Conservation (phyloP, 2,797 vertebrate species). For the Pipistrellus kuhlii region DNA sequence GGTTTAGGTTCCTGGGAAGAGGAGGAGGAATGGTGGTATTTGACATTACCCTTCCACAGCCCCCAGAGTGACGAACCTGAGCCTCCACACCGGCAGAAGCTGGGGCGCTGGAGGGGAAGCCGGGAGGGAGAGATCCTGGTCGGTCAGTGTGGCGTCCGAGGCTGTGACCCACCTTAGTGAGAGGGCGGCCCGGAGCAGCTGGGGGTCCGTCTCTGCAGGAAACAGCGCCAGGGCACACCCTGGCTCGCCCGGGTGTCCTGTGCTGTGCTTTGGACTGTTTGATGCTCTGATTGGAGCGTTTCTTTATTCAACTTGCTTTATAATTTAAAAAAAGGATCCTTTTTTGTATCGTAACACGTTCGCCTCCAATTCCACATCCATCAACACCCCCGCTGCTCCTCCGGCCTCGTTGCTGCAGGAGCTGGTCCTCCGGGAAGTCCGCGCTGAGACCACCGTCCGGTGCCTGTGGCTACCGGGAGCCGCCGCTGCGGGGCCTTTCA, state of each 20-base stretch:
- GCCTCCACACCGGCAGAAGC: background rate
- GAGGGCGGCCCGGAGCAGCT: fast-evolving
- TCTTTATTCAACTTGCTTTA: background rate
- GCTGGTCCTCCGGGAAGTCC: background rate
- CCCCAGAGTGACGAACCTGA: background rate
- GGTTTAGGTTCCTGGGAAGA: background rate
- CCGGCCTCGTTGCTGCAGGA: no score
- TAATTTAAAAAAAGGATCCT: background rate
- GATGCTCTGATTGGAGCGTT: background rate
- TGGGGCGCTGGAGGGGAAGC: background rate
- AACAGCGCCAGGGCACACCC: fast-evolving
- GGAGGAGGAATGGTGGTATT: background rate
- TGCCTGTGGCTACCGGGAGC: fast-evolving
- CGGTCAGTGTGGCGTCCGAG: fast-evolving
- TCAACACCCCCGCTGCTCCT: no score
- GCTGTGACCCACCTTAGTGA: fast-evolving
- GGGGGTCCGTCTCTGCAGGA: fast-evolving
- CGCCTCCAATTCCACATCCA: background rate
- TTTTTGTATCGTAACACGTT: background rate
- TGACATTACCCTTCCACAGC: background rate
- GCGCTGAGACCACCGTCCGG: fast-evolving
- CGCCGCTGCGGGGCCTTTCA: background rate
- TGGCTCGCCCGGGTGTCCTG: fast-evolving
- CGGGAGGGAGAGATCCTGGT: fast-evolving
- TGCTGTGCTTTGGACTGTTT: background rate